Evolutionary conservation across 2,888 invertebrate genomes (phyloP).

Genomic region (Copidosoma aretas): DNA sequence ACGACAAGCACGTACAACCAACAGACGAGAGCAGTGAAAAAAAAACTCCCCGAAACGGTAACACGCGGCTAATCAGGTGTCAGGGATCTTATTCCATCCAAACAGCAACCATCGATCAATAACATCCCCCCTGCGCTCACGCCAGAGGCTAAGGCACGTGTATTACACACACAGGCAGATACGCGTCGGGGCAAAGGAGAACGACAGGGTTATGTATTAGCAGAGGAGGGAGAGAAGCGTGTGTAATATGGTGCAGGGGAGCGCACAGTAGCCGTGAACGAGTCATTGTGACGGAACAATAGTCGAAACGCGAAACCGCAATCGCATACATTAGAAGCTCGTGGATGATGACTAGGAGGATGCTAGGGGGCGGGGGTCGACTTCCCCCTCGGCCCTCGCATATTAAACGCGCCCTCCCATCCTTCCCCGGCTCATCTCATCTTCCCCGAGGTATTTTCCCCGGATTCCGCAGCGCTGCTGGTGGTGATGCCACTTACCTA

Average conservation of each 20-base stretch:
- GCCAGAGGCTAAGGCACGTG: too few relatives aligned
- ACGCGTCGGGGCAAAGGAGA: too few relatives aligned
- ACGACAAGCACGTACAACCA: too few relatives aligned
- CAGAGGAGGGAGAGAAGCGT: too few relatives aligned
- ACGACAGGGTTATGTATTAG: too few relatives aligned
- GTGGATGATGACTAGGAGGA: conserved; percentile 33
- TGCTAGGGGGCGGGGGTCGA: conserved; percentile 19
- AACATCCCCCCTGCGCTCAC: too few relatives aligned
- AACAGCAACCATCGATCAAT: too few relatives aligned
- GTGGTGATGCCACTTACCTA: conserved; percentile 50
- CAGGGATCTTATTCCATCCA: too few relatives aligned
- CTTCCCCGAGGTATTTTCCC: conserved; percentile 42
- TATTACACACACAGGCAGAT: too few relatives aligned
- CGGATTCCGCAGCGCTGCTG: too few relatives aligned
- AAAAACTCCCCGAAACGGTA: not conserved
- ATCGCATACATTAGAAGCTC: conserved; percentile 54
- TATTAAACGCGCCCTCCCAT: conserved; percentile 52
- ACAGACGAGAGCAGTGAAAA: not conserved
- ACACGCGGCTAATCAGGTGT: too few relatives aligned
- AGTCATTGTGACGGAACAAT: conserved; percentile 52
- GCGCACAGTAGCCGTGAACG: conserved; percentile 35
- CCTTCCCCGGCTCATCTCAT: conserved; percentile 15
- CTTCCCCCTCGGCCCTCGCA: conserved; percentile 42
- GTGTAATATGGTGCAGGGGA: not conserved
- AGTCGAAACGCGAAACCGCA: conserved; percentile 49